phyloP scores from a whole-genome alignment of 2,113 vertebrate species.

The Chrysochloris asiatica region DNA sequence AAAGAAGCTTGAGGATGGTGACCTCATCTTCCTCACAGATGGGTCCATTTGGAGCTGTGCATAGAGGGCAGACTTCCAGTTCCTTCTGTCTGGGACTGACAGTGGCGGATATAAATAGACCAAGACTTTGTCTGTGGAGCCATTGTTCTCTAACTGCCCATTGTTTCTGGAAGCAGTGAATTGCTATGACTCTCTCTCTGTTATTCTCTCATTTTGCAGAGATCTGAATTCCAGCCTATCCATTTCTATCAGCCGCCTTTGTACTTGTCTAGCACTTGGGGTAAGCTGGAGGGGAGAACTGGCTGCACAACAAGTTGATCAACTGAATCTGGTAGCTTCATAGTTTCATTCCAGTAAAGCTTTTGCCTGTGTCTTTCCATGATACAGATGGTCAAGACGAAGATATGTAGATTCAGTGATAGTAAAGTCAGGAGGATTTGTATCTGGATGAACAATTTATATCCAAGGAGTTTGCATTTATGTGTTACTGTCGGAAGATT shows the following conservation, averaged over 20 bases:
- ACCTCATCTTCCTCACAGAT: constrained; percentile 76
- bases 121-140: constrained; percentile 71
- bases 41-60: constrained; percentile 70
- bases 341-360: background rate
- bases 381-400: constrained; percentile 29
- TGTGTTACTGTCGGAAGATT: background rate
- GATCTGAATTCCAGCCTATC: background rate
- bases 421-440: constrained; percentile 38
- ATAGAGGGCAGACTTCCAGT: constrained; percentile 77
- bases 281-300: background rate
- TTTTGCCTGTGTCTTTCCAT: background rate
- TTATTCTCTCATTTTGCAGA: background rate
- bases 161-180: constrained; percentile 74
- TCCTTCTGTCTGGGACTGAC: constrained; percentile 77
- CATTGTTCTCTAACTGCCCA: constrained; percentile 76
- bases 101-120: constrained; percentile 80
- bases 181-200: background rate
- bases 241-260: background rate
- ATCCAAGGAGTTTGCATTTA: constrained; percentile 24
- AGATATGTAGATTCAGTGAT: constrained; percentile 14
- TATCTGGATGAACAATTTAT: constrained; percentile 9
- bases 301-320: background rate
- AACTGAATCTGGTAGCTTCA: background rate
- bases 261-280: too few species aligned
- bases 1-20: constrained; percentile 44